Percentiles rank a stretch among this genome's conserved stretches.
Evolutionary conservation across 2,888 invertebrate species (phyloP).

Genomic region (Tachina fera): DNA sequence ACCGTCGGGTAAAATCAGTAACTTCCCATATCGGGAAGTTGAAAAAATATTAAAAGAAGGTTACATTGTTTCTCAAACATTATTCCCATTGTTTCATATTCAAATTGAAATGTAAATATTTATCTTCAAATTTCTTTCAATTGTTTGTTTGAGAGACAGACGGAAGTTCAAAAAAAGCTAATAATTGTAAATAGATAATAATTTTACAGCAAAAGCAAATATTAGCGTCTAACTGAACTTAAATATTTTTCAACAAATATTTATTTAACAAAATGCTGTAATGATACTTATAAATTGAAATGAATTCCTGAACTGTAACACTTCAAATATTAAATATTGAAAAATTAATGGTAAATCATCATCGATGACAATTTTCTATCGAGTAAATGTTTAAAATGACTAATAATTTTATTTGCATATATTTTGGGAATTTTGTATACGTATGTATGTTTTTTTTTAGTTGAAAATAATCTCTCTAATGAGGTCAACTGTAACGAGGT

Average conservation of each 20-base stretch:
- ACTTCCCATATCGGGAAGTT: no score
- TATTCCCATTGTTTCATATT: no score
- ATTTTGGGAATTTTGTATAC: background rate
- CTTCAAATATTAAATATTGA: background rate
- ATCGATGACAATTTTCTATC: background rate
- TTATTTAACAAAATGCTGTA: background rate
- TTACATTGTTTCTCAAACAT: no score
- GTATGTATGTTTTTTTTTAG: background rate
- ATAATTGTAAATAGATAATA: background rate
- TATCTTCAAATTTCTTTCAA: background rate
- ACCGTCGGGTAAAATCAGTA: no score
- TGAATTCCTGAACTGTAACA: background rate
- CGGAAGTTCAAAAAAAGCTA: background rate
- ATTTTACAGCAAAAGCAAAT: constrained; percentile 4
- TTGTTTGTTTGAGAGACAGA: background rate
- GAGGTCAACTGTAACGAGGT: constrained; percentile 28
- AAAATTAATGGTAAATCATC: background rate
- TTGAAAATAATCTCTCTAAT: constrained; percentile 13
- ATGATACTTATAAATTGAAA: background rate
- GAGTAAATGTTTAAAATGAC: background rate
- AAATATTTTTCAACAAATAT: background rate
- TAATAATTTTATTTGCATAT: background rate
- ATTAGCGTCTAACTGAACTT: background rate
- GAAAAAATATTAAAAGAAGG: no score
- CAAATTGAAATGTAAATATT: background rate